A percentile compares a stretch with the other conserved stretches of the same genome.
phyloP scores from a whole-genome alignment of 2,797 vertebrate species.

The Florisuga fusca region DNA sequence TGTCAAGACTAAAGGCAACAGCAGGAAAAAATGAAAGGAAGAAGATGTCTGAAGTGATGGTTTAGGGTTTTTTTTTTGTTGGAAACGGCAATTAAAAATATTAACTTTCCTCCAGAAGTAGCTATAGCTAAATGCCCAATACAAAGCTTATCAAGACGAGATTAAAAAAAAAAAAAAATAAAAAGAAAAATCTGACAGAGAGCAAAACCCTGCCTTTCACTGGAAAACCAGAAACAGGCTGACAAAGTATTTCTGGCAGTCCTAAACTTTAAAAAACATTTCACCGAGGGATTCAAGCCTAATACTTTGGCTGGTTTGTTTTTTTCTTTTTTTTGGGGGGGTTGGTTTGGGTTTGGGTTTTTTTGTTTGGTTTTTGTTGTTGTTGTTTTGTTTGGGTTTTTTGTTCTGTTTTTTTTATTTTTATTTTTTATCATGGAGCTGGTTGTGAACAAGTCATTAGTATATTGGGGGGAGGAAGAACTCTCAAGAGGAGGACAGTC shows the following conservation, averaged over 20 bases:
- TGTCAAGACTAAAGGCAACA: conserved; percentile 55
- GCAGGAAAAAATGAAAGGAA: conserved; percentile 9
- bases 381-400: too few species aligned
- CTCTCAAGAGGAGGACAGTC: neutral
- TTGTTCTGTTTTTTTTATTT: too few species aligned
- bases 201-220: conserved; percentile 11
- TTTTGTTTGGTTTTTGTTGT: too few species aligned
- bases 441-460: neutral
- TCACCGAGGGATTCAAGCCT: neutral
- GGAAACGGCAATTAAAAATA: conserved; percentile 11
- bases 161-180: neutral
- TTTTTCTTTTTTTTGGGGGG: too few species aligned
- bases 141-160: conserved; percentile 26
- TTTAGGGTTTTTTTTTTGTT: neutral
- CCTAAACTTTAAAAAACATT: neutral
- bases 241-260: conserved; percentile 5
- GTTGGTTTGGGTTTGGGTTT: too few species aligned
- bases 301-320: neutral
- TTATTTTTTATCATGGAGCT: too few species aligned
- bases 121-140: neutral
- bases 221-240: neutral
- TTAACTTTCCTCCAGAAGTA: neutral
- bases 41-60: neutral
- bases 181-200: neutral
- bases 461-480: neutral